Conservation (phyloP, 1,140 invertebrate species). For the Drosophila obscura region DNA sequence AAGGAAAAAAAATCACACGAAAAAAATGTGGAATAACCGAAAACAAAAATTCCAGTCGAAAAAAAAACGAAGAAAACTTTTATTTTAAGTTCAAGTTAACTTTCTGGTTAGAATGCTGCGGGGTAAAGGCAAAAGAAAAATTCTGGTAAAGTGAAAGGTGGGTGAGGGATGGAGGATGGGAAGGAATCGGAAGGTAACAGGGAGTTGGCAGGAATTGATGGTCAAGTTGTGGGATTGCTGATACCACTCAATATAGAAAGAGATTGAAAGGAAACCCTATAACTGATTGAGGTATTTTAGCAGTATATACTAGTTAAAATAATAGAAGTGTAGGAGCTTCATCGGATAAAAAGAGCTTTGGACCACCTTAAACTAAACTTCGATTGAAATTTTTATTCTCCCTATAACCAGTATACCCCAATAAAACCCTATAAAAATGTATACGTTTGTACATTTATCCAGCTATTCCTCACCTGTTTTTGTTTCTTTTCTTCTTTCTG, state of each 20-base stretch:
- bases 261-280: not conserved
- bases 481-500: slow-evolving; percentile 15
- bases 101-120: slow-evolving; percentile 71
- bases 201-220: not conserved
- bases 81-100: slow-evolving; percentile 82
- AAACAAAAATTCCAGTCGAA: slow-evolving; percentile 43
- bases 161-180: not conserved
- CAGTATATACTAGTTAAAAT: too few relatives aligned
- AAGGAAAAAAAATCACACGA: slow-evolving; percentile 51
- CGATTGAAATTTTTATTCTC: not conserved
- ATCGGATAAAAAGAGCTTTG: too few relatives aligned
- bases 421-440: not conserved
- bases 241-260: not conserved
- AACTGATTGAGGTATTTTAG: too few relatives aligned
- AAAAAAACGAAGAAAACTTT: slow-evolving; percentile 66
- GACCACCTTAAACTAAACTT: not conserved
- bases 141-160: slow-evolving; percentile 8
- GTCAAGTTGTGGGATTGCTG: not conserved
- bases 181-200: not conserved
- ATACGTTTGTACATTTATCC: slow-evolving; percentile 43
- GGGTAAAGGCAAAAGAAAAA: slow-evolving; percentile 17
- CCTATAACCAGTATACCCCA: slow-evolving; percentile 2
- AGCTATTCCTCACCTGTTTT: slow-evolving; percentile 42
- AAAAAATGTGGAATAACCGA: slow-evolving; percentile 20
- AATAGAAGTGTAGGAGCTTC: too few relatives aligned